A percentile compares a stretch with the other conserved stretches of the same genome.
phyloP scores from a whole-genome alignment of 2,797 vertebrate genomes.

The Oryzias dopingdopingensis region DNA sequence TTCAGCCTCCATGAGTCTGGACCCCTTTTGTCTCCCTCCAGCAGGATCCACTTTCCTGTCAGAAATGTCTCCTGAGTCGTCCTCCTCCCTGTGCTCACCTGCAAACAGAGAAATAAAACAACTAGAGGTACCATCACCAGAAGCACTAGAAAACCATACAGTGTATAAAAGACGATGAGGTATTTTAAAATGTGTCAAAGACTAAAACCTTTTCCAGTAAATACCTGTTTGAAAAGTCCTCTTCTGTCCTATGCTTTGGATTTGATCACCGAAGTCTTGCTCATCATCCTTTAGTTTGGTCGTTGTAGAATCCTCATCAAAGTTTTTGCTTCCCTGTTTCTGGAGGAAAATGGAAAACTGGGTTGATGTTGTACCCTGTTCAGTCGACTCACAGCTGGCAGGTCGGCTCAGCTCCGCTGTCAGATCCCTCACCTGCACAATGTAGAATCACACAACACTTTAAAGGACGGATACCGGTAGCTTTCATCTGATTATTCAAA shows the following conservation, averaged over 20 bases:
- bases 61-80: conserved; percentile 14
- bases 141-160: neutral
- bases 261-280: conserved; percentile 5
- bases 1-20: conserved; percentile 43
- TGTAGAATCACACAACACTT: neutral
- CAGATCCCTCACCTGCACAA: conserved; percentile 71
- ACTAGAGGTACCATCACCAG: neutral
- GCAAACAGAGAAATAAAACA: neutral
- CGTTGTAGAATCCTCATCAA: neutral
- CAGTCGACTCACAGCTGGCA: conserved; percentile 38
- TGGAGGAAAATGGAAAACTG: conserved; percentile 12
- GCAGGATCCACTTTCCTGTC: conserved; percentile 24
- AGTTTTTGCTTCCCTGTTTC: conserved; percentile 8
- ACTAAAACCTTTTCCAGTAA: neutral
- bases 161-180: neutral
- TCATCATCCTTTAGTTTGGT: conserved; percentile 10
- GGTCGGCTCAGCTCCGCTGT: conserved; percentile 62
- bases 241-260: neutral
- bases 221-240: conserved; percentile 15
- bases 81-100: conserved; percentile 10
- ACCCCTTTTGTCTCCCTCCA: conserved; percentile 24
- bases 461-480: neutral
- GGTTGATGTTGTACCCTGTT: conserved; percentile 29
- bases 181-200: neutral
- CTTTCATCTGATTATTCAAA: no score